A percentile compares a stretch with the other conserved stretches of the same genome.
Evolutionary conservation across 2,113 vertebrate genomes (phyloP).

Genomic region (Emydocephalus ijimae): DNA sequence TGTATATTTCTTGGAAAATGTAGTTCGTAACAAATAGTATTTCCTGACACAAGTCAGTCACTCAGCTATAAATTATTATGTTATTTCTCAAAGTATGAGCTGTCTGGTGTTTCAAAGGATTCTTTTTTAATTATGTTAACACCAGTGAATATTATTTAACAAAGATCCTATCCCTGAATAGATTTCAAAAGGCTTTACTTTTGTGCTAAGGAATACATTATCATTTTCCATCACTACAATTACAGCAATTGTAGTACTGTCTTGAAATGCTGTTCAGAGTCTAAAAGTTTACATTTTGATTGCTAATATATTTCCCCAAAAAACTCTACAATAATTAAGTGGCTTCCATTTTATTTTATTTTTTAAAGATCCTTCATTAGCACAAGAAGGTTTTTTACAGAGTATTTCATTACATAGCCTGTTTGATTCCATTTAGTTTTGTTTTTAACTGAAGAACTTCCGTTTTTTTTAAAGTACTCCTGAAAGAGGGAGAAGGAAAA

Average conservation of each 20-base stretch:
- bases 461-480: background rate
- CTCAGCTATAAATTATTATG: constrained; percentile 38
- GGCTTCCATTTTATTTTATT: constrained; percentile 2
- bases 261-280: constrained; percentile 36
- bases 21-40: constrained; percentile 17
- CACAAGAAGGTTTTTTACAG: background rate
- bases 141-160: constrained; percentile 32
- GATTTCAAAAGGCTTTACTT: constrained; percentile 39
- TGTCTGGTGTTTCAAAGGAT: constrained; percentile 35
- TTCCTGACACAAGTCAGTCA: constrained; percentile 31
- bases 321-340: constrained; percentile 15
- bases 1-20: background rate
- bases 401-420: constrained; percentile 11
- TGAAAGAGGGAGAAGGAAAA: background rate
- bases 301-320: constrained; percentile 32
- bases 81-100: constrained; percentile 17
- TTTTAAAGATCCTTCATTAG: background rate
- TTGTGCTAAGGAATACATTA: constrained; percentile 39
- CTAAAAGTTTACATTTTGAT: constrained; percentile 42
- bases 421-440: constrained; percentile 13
- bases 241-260: constrained; percentile 55
- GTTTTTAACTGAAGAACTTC: background rate
- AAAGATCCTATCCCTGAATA: constrained; percentile 44
- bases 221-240: constrained; percentile 55
- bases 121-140: constrained; percentile 45